Evolutionary conservation across 2,797 vertebrate genomes (phyloP).

Genomic region (Gymnothorax javanicus): DNA sequence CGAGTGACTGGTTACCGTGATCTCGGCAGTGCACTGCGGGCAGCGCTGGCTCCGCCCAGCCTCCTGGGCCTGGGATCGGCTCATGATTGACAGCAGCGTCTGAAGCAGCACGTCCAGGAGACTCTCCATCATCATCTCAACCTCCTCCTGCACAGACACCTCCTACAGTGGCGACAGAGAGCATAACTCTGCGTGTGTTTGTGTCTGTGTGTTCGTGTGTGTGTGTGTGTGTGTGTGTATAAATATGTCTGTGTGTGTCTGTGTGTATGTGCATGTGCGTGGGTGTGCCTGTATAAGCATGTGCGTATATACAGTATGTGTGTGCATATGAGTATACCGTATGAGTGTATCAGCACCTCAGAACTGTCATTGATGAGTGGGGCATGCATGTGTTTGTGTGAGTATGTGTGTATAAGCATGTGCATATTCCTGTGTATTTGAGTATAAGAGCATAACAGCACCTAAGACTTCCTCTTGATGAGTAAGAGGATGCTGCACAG

Average conservation of each 20-base stretch:
- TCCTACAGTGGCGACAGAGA: constrained; percentile 71
- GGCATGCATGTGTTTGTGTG: not conserved
- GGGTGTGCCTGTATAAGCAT: not conserved
- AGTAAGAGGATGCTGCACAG: too few species aligned
- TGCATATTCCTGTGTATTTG: too few species aligned
- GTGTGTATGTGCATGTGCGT: not conserved
- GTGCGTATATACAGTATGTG: not conserved
- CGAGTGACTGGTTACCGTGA: constrained; percentile 86
- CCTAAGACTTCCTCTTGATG: too few species aligned
- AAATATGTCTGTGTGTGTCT: not conserved
- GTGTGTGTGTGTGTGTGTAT: not conserved
- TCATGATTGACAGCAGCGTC: constrained; percentile 98
- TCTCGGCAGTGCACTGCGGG: constrained; percentile 97
- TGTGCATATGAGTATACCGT: not conserved
- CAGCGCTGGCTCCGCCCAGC: constrained; percentile 96
- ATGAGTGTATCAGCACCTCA: not conserved
- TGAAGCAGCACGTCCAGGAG: constrained; percentile 98
- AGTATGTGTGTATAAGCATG: not conserved
- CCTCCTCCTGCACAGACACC: constrained; percentile 94
- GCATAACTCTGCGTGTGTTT: not conserved
- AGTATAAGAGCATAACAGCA: too few species aligned
- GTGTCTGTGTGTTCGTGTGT: constrained; percentile 43
- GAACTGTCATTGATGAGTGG: not conserved
- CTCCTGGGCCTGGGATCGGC: constrained; percentile 98
- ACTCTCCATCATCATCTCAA: constrained; percentile 99